phyloP scores from a whole-genome alignment of 2,113 vertebrate species.

The Chionodraco myersi region DNA sequence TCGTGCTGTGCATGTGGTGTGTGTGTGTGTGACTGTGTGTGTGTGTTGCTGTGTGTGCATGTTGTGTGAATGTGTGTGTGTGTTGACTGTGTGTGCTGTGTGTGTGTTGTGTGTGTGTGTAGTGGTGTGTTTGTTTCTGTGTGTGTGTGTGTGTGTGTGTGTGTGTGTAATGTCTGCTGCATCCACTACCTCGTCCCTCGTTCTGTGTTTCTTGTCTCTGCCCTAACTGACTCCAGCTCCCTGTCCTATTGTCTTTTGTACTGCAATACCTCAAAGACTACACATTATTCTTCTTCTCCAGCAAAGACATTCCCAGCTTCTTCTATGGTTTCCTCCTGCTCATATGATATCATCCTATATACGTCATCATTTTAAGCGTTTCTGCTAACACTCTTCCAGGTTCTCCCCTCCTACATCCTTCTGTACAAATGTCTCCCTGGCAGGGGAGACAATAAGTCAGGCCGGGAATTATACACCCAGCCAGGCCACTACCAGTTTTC shows the following conservation, averaged over 20 bases:
- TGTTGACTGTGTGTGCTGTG: slow-evolving; percentile 16
- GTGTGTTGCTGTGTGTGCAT: too few species aligned
- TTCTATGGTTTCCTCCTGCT: background rate
- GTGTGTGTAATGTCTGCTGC: slow-evolving; percentile 39
- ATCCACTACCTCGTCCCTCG: slow-evolving; percentile 2
- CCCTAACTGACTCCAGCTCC: background rate
- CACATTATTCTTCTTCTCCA: slow-evolving; percentile 6
- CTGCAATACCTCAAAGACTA: background rate
- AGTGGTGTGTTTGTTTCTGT: too few species aligned
- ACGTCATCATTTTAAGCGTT: slow-evolving; percentile 14
- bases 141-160: too few species aligned
- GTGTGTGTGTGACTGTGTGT: too few species aligned
- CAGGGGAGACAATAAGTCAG: too few species aligned
- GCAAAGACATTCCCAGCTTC: background rate
- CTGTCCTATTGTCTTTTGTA: background rate
- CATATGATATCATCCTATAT: background rate
- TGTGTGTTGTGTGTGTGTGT: background rate
- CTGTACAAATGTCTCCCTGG: slow-evolving; percentile 31
- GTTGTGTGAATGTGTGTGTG: background rate
- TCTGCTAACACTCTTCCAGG: slow-evolving; percentile 10
- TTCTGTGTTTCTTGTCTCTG: slow-evolving; percentile 6
- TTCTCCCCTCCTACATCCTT: background rate
- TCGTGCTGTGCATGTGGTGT: slow-evolving; percentile 1
- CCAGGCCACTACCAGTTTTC: too few species aligned
- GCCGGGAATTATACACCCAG: too few species aligned